Evolutionary conservation across 35 echinoderm and acorn worm genomes (phyloP).

Genomic region (Amphiura filiformis): DNA sequence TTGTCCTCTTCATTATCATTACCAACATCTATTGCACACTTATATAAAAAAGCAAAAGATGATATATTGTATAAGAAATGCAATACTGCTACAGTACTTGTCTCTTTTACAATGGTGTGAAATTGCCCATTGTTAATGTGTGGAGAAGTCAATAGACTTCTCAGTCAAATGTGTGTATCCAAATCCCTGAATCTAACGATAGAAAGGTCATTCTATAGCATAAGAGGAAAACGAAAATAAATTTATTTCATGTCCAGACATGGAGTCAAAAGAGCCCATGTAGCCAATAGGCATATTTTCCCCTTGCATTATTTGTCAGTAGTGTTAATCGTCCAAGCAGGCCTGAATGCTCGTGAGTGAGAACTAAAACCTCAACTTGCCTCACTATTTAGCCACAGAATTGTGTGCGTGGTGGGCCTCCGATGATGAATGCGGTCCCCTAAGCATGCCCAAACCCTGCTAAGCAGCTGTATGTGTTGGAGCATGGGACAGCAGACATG

Average conservation of each 20-base stretch:
- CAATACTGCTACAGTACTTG: too few species aligned
- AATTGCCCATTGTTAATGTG: too few species aligned
- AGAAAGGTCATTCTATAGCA: too few species aligned
- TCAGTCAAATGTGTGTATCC: too few species aligned
- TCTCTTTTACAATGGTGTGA: too few species aligned
- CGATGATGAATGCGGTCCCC: not conserved
- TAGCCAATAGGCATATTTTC: not conserved
- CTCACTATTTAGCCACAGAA: not conserved
- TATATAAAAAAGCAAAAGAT: too few species aligned
- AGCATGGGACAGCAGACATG: not conserved
- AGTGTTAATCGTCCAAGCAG: not conserved
- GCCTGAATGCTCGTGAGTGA: not conserved
- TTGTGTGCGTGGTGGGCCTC: not conserved
- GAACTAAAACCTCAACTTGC: not conserved
- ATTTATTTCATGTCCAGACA: constrained; percentile 1
- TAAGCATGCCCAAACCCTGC: not conserved
- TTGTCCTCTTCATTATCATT: too few species aligned
- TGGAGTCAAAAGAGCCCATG: not conserved
- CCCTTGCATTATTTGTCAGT: not conserved
- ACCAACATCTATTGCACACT: too few species aligned
- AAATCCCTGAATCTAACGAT: too few species aligned
- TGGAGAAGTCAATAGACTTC: too few species aligned
- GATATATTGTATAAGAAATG: too few species aligned
- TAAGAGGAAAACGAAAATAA: not conserved
- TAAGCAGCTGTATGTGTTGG: not conserved